Percentiles rank a stretch among this genome's conserved stretches.
Evolutionary conservation across 2,113 vertebrate genomes (phyloP).

Genomic region (Spheniscus mendiculus): DNA sequence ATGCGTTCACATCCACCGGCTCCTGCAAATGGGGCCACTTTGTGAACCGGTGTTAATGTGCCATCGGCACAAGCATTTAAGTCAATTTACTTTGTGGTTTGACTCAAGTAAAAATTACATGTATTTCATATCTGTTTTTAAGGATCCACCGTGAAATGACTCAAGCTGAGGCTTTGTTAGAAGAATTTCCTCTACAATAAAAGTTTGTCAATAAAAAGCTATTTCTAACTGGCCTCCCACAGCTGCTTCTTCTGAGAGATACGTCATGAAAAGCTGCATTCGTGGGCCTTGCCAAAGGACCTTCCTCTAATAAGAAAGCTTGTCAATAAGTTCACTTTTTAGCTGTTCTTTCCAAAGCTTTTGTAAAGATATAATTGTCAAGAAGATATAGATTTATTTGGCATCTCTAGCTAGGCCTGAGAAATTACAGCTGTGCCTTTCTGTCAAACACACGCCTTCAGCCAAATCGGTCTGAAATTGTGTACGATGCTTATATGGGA

Average conservation of each 20-base stretch:
- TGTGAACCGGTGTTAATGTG: too few species aligned
- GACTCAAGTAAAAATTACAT: not conserved
- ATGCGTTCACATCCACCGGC: not conserved
- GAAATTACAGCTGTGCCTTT: not conserved
- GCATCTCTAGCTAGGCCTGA: not conserved
- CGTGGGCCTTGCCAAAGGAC: not conserved
- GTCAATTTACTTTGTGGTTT: not conserved
- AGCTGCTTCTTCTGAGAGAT: not conserved
- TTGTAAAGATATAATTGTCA: constrained; percentile 46
- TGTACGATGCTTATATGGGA: not conserved
- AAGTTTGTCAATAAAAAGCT: constrained; percentile 20
- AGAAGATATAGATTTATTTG: constrained; percentile 39
- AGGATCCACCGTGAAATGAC: fast-evolving
- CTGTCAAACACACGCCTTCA: not conserved
- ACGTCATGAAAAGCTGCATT: not conserved
- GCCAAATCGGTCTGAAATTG: not conserved
- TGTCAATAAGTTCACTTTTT: constrained; percentile 1
- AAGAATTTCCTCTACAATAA: not conserved
- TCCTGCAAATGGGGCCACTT: not conserved
- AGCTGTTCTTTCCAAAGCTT: not conserved
- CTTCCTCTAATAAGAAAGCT: not conserved
- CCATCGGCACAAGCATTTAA: not conserved
- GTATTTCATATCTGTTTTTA: not conserved
- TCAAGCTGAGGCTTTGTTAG: not conserved
- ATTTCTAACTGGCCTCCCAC: not conserved